These are phyloP conservation scores for Remorina albescens DNA, from an alignment of 2,797 vertebrate species.

Conservation along the genomic window DNA sequence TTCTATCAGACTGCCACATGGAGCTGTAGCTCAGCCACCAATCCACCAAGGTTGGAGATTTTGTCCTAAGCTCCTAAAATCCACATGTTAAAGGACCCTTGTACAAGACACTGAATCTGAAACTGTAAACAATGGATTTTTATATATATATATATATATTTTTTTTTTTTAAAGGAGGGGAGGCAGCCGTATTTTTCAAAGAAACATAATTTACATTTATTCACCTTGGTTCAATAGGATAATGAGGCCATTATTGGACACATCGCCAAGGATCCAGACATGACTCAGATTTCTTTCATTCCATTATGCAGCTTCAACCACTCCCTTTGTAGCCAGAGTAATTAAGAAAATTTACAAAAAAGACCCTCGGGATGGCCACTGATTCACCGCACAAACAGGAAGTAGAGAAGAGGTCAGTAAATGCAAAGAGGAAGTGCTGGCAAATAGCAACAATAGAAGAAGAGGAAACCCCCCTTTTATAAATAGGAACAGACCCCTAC, in stretches of 20 bases:
- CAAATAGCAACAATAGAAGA: slow-evolving; percentile 81
- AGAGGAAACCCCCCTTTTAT: slow-evolving; percentile 82
- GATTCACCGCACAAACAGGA: slow-evolving; percentile 84
- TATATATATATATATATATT: too few relatives aligned
- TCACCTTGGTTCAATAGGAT: slow-evolving; percentile 13
- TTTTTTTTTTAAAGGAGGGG: too few relatives aligned
- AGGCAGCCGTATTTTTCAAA: background rate
- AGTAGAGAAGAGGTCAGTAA: slow-evolving; percentile 83
- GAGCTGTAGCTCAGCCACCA: background rate
- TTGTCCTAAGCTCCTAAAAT: background rate
- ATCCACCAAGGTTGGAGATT: background rate
- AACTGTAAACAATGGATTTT: background rate
- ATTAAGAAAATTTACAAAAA: slow-evolving; percentile 68
- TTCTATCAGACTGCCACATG: background rate
- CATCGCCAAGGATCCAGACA: slow-evolving; percentile 39
- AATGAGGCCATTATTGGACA: slow-evolving; percentile 22
- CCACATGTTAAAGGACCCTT: background rate
- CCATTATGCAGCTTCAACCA: slow-evolving; percentile 9
- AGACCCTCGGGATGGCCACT: slow-evolving; percentile 62
- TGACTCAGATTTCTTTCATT: slow-evolving; percentile 51
- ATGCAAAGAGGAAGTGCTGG: slow-evolving; percentile 84
- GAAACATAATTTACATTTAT: background rate
- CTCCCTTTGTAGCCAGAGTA: slow-evolving; percentile 42
- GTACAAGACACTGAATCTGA: background rate
- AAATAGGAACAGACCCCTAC: slow-evolving; percentile 84